Percentiles rank a stretch among this genome's conserved stretches.
Evolutionary conservation across 2,888 invertebrate genomes (phyloP).

Genomic region (Rutpela maculata): DNA sequence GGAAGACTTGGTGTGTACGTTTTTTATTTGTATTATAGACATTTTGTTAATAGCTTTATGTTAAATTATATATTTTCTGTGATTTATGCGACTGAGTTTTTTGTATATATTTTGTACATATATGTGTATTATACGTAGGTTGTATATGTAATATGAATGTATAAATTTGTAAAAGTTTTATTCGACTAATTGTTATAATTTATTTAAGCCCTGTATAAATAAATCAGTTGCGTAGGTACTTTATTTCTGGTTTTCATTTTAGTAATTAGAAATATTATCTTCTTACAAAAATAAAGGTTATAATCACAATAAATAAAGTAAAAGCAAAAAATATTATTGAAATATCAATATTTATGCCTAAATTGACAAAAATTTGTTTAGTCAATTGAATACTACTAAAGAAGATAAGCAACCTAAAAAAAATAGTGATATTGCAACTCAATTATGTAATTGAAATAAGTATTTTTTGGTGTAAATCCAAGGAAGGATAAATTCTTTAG

Average conservation of each 20-base stretch:
- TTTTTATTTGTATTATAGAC: constrained; percentile 27
- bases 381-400: too few relatives aligned
- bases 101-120: constrained; percentile 51
- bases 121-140: neutral
- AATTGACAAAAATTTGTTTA: too few relatives aligned
- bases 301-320: too few relatives aligned
- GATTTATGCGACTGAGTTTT: constrained; percentile 62
- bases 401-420: too few relatives aligned
- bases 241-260: neutral
- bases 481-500: too few relatives aligned
- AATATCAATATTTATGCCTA: too few relatives aligned
- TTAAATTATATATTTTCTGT: constrained; percentile 55
- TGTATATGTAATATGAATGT: constrained; percentile 15
- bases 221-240: constrained; percentile 34
- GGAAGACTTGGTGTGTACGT: neutral
- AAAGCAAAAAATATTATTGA: too few relatives aligned
- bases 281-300: too few relatives aligned
- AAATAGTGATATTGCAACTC: too few relatives aligned
- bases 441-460: too few relatives aligned
- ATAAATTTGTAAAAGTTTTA: constrained; percentile 35
- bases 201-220: constrained; percentile 46
- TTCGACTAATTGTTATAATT: constrained; percentile 47
- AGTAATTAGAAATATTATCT: neutral
- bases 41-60: constrained; percentile 43
- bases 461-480: too few relatives aligned